Conservation (phyloP, 2,797 vertebrate species). For the Amazonetta brasiliensis region DNA sequence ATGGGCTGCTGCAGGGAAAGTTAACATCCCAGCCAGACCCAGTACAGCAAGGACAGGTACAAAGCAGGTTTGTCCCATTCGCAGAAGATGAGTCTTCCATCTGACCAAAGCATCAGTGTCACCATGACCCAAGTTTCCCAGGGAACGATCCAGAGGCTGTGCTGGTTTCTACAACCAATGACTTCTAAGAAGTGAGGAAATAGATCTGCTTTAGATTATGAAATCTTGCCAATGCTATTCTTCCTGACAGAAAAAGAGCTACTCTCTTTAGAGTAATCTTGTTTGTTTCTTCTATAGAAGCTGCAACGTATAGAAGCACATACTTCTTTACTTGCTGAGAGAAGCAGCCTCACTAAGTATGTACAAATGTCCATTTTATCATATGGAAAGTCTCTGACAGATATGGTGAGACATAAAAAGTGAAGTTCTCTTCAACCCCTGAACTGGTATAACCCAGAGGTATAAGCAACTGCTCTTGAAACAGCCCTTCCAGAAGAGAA, state of each 20-base stretch:
- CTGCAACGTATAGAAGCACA: not conserved
- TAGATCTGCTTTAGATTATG: not conserved
- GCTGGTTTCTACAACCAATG: not conserved
- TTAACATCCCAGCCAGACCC: too few species aligned
- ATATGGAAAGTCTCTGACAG: not conserved
- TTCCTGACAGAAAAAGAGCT: not conserved
- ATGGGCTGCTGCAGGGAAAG: too few species aligned
- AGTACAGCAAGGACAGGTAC: not conserved
- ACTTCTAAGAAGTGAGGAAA: not conserved
- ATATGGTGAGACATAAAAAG: not conserved
- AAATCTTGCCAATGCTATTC: not conserved
- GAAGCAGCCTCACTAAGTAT: not conserved
- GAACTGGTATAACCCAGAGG: not conserved
- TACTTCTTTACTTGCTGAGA: not conserved
- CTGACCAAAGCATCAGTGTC: not conserved
- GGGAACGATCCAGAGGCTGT: not conserved
- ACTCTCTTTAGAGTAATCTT: not conserved
- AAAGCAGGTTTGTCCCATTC: not conserved
- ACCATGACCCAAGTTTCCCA: rapidly evolving
- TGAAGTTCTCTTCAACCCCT: not conserved
- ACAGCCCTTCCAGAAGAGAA: not conserved
- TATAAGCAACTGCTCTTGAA: not conserved
- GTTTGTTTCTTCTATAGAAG: not conserved
- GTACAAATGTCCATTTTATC: not conserved
- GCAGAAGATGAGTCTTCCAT: not conserved